Evolutionary conservation across 2,797 vertebrate species (phyloP).

Genomic region (Melanotaenia pygmaea): DNA sequence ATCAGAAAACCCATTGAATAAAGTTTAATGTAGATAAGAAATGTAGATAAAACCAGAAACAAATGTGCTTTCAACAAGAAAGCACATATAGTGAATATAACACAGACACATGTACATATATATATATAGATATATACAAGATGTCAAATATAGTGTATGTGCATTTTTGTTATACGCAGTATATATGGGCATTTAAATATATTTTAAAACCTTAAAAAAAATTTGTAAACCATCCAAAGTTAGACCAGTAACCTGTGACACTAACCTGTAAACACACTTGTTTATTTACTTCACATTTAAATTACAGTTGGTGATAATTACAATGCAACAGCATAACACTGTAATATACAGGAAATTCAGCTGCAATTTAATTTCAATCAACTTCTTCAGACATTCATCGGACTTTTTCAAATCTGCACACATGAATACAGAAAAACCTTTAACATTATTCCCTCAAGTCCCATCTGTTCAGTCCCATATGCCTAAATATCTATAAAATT

Average conservation of each 20-base stretch:
- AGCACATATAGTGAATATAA: too few relatives aligned
- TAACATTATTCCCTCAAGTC: slow-evolving; percentile 42
- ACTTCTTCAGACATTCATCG: slow-evolving; percentile 24
- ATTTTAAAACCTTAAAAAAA: not conserved
- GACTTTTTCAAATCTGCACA: slow-evolving; percentile 39
- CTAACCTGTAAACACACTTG: slow-evolving; percentile 26
- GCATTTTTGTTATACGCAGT: too few relatives aligned
- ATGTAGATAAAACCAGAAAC: too few relatives aligned
- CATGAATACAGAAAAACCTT: slow-evolving; percentile 43
- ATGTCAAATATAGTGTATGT: too few relatives aligned
- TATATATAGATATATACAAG: too few relatives aligned
- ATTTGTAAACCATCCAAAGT: not conserved
- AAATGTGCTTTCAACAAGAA: too few relatives aligned
- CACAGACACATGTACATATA: too few relatives aligned
- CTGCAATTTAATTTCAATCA: slow-evolving; percentile 38
- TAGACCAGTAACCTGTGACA: not conserved
- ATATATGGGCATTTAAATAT: too few relatives aligned
- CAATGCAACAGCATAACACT: slow-evolving; percentile 46
- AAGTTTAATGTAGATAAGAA: slow-evolving; percentile 2
- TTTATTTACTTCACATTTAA: slow-evolving; percentile 77
- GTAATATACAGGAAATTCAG: slow-evolving; percentile 64
- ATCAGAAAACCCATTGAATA: slow-evolving; percentile 28
- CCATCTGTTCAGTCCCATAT: not conserved
- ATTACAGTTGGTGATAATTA: slow-evolving; percentile 56
- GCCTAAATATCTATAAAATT: slow-evolving; percentile 47